Evolutionary conservation across 2,888 invertebrate genomes (phyloP).

Genomic region (Mythimna pallens): DNA sequence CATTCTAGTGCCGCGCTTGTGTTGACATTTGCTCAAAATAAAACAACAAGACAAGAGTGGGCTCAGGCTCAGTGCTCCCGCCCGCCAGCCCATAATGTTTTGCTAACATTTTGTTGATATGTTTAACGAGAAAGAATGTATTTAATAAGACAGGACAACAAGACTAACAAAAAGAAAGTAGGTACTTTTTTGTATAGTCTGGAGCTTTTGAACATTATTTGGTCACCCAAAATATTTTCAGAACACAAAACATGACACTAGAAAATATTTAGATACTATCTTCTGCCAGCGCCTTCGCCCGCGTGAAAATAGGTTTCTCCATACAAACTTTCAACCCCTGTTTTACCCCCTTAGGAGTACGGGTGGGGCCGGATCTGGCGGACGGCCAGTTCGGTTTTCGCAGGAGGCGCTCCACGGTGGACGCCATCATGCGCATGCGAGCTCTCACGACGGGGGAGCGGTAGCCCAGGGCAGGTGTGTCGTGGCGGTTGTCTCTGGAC

Average conservation of each 20-base stretch:
- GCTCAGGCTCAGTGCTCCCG: slow-evolving; percentile 8
- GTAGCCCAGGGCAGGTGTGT: no score
- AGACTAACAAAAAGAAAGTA: slow-evolving; percentile 16
- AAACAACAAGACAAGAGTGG: slow-evolving; percentile 40
- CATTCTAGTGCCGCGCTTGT: slow-evolving; percentile 39
- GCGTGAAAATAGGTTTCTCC: no score
- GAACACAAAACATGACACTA: not conserved
- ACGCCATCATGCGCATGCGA: no score
- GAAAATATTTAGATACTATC: not conserved
- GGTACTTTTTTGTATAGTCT: not conserved
- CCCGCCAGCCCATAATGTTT: slow-evolving; percentile 15
- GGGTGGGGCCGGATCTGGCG: no score
- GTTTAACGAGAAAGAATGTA: slow-evolving; percentile 36
- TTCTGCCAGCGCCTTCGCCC: no score
- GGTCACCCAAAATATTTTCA: not conserved
- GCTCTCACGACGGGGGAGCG: no score
- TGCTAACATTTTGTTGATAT: slow-evolving; percentile 36
- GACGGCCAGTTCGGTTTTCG: no score
- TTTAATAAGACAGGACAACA: slow-evolving; percentile 14
- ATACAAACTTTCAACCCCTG: no score
- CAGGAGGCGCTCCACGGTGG: no score
- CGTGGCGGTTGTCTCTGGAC: no score
- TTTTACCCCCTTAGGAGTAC: no score
- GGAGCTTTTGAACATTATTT: not conserved
- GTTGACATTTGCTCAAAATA: slow-evolving; percentile 59